Conservation (phyloP, 2,113 vertebrate species). For the pig (Sus scrofa) region T2T-Sscrofa CM000830.6:24947501-24948000, state of each 20-base stretch:
- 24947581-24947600: background rate
- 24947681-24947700: background rate
- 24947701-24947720: background rate
- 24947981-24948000: background rate
- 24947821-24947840: background rate
- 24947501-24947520: conserved; percentile 17
- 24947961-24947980: no score
- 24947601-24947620: background rate
- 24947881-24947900: background rate
- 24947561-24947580: background rate
- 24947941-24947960: background rate
- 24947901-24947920: background rate
- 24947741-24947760: conserved; percentile 28
- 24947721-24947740: background rate
- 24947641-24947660: background rate
- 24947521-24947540: background rate
- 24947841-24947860: background rate
- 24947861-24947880: background rate
- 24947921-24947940: background rate
- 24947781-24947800: background rate
- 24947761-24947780: background rate
- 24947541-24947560: background rate
- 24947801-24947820: conserved; percentile 34
- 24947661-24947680: background rate
- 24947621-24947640: background rate